phyloP scores from a whole-genome alignment of 92 coral and sea anemone species.

The Diadumene lineata region DNA sequence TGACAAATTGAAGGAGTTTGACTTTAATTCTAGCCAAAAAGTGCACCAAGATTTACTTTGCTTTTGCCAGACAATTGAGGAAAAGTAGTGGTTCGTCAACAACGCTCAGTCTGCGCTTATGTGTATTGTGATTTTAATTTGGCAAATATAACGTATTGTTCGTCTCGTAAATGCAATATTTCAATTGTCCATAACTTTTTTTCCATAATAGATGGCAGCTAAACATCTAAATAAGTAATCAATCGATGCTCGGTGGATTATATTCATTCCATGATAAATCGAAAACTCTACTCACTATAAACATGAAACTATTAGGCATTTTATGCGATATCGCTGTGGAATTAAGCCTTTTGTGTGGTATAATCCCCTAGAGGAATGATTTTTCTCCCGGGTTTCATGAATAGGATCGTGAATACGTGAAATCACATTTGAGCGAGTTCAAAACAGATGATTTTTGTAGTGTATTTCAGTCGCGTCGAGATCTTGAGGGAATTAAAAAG shows the following conservation, averaged over 20 bases:
- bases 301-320: too few relatives aligned
- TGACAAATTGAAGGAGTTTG: not conserved
- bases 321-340: not conserved
- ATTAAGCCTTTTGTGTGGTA: not conserved
- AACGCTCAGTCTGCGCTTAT: not conserved
- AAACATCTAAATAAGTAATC: slow-evolving; percentile 28
- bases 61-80: not conserved
- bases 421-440: too few relatives aligned
- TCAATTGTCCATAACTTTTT: slow-evolving; percentile 18
- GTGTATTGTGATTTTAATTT: slow-evolving; percentile 2
- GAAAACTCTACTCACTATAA: too few relatives aligned
- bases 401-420: too few relatives aligned
- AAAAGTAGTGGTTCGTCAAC: not conserved
- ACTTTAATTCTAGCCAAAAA: not conserved
- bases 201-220: slow-evolving; percentile 12
- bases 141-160: not conserved
- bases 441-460: too few relatives aligned
- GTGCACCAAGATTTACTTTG: not conserved
- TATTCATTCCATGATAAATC: too few relatives aligned
- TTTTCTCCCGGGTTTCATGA: too few relatives aligned
- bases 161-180: slow-evolving; percentile 12
- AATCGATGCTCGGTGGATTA: too few relatives aligned
- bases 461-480: too few relatives aligned
- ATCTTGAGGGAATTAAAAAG: too few relatives aligned
- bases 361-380: too few relatives aligned